Percentiles rank a stretch among this genome's conserved stretches.
Conservation (phyloP, 2,888 invertebrate genomes). For the Trypoxylon attenuatum region DNA sequence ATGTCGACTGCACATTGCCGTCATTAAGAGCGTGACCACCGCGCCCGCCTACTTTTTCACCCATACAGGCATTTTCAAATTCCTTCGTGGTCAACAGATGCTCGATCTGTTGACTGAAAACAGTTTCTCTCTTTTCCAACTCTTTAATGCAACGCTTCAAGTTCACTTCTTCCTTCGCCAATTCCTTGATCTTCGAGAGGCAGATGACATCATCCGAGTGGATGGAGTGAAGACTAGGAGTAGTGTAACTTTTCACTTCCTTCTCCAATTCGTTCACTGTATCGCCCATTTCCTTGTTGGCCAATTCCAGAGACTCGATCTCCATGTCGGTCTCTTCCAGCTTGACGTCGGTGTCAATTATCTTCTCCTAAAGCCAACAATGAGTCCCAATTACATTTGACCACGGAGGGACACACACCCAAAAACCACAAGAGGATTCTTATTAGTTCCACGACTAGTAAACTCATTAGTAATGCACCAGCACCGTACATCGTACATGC, state of each 20-base stretch:
- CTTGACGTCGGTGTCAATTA: slow-evolving; percentile 65
- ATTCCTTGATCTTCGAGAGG: slow-evolving; percentile 59
- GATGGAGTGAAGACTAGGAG: slow-evolving; percentile 62
- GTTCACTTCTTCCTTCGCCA: slow-evolving; percentile 61
- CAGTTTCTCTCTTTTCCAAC: slow-evolving; percentile 60
- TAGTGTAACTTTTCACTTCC: slow-evolving; percentile 38
- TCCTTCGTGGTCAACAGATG: slow-evolving; percentile 53
- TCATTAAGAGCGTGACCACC: not conserved
- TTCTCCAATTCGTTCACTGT: slow-evolving; percentile 51
- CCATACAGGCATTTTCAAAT: slow-evolving; percentile 13
- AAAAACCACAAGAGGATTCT: no score
- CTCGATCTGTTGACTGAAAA: slow-evolving; percentile 60
- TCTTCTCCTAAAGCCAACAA: slow-evolving; percentile 60
- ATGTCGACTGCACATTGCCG: not conserved
- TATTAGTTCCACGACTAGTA: no score
- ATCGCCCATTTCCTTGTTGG: slow-evolving; percentile 60
- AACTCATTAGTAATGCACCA: slow-evolving; percentile 7
- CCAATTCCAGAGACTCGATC: slow-evolving; percentile 59
- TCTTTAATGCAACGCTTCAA: slow-evolving; percentile 62
- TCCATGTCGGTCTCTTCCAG: slow-evolving; percentile 65
- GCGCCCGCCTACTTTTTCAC: no score
- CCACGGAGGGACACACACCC: no score
- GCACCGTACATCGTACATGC: slow-evolving; percentile 66
- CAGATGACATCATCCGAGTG: slow-evolving; percentile 65
- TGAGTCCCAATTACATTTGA: not conserved